A percentile compares a stretch with the other conserved stretches of the same genome.
phyloP scores from a whole-genome alignment of 92 coral and sea anemone genomes.

The Galaxea fascicularis region DNA sequence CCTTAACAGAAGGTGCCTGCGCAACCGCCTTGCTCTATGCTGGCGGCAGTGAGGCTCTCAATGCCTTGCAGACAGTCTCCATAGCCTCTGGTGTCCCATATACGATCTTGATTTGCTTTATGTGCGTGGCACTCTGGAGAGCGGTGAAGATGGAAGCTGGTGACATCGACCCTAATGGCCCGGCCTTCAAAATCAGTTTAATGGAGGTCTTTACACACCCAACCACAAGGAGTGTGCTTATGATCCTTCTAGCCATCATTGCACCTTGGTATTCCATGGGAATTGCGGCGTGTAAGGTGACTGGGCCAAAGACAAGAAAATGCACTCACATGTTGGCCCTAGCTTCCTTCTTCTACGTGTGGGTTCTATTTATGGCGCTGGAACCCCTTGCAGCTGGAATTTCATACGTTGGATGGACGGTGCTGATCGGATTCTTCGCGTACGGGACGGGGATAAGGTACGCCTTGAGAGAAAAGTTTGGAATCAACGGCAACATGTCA shows the following conservation, averaged over 20 bases:
- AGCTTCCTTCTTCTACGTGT: constrained; percentile 74
- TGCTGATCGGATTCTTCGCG: constrained; percentile 76
- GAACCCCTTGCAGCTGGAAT: constrained; percentile 68
- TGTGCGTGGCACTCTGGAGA: constrained; percentile 84
- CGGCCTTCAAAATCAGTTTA: constrained; percentile 56
- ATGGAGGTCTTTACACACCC: constrained; percentile 63
- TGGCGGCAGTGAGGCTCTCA: constrained; percentile 75
- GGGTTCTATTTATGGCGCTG: constrained; percentile 66
- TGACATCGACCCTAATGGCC: constrained; percentile 70
- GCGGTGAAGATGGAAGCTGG: constrained; percentile 77
- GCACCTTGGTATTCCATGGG: constrained; percentile 84
- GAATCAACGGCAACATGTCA: constrained; percentile 78
- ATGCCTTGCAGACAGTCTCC: constrained; percentile 79
- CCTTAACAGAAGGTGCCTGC: constrained; percentile 90
- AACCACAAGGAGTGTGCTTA: constrained; percentile 7
- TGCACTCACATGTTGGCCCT: constrained; percentile 69
- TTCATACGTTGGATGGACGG: constrained; percentile 84
- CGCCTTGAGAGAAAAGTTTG: constrained; percentile 64
- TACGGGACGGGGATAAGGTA: constrained; percentile 78
- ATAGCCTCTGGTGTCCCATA: constrained; percentile 78
- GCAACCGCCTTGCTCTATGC: constrained; percentile 88
- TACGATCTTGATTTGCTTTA: constrained; percentile 71
- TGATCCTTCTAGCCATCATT: constrained; percentile 54
- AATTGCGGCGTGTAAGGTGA: constrained; percentile 69
- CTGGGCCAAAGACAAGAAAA: constrained; percentile 32